Base-by-base conservation (phyloP, 2,888 invertebrate genomes). In the Helleia helle region DNA sequence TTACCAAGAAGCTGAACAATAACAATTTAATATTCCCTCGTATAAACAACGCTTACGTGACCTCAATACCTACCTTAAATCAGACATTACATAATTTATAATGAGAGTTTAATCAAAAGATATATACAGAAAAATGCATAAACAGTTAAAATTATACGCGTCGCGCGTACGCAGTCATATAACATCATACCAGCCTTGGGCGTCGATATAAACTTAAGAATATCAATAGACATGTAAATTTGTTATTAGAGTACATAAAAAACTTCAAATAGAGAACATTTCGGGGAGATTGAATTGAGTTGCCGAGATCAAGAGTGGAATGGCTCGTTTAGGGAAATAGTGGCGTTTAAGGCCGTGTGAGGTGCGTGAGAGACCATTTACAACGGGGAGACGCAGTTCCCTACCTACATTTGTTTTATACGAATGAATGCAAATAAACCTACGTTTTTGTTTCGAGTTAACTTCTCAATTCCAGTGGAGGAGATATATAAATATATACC, bases 401-500 rank as follows among this genome's bases (percentile, higher is more conserved):
- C 54, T 65, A 68, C 67, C 68, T 68, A 66, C 72, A 69, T 62
- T 68, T 71, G 69, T 71, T 74, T 73, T 70, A 72, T 70, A 61
- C 61, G 68, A 59, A 71, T 69, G 72, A 71, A 71, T 70, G 54
- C 69, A 71, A 72, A 75, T 73, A 70, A 56, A 58, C 56, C 59
- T 52, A 56, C 66, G 62, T 69, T 71, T 70, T 71, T 74, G 70
- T 71, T 5, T 5, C 22, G 22, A 22, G 5, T 28, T 24, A n/a
- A n/a, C 18, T 26, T 13, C 37, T 25, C 31, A 41, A 42, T 46
- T 47, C 24, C 12, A 40, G 29, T 29, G 30, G 15, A 31, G 22
- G 22, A 7, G 31, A 30, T 30, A 40, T 17, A 40, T 25, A 24
- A 38, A 38, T 28, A 15, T 15, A 15, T 15, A 15, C 15, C 3